These are phyloP conservation scores for Harpagoxenus sublaevis DNA, from an alignment of 2,888 invertebrate species.

Conservation along the genomic window DNA sequence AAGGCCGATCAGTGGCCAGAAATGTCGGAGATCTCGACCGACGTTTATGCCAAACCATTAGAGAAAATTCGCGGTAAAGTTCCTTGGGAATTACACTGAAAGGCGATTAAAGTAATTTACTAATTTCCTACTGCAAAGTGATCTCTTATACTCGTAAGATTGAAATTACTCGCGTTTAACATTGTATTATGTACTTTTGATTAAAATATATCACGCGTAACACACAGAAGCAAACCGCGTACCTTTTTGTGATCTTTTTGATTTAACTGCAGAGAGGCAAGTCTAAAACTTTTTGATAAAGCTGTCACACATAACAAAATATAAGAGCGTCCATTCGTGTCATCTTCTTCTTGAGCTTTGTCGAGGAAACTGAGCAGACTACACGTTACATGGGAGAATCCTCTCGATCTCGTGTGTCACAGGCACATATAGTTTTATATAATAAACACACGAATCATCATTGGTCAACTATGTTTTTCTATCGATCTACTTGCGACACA, in stretches of 20 bases:
- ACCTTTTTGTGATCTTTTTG: not conserved
- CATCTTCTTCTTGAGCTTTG: not conserved
- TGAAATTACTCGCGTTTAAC: not conserved
- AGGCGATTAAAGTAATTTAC: not conserved
- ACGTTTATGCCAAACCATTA: constrained; percentile 90
- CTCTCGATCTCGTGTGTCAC: not conserved
- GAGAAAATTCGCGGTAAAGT: constrained; percentile 84
- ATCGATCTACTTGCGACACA: not conserved
- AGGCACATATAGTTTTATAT: not conserved
- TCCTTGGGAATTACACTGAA: constrained; percentile 66
- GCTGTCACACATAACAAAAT: not conserved
- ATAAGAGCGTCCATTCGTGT: not conserved
- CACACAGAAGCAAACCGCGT: not conserved
- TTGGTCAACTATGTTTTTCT: not conserved
- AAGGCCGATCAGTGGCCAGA: constrained; percentile 90
- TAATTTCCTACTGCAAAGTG: not conserved
- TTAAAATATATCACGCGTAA: not conserved
- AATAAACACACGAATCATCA: not conserved
- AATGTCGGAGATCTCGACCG: constrained; percentile 90
- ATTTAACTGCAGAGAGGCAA: not conserved
- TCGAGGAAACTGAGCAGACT: no score
- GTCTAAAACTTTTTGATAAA: not conserved
- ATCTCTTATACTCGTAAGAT: not conserved
- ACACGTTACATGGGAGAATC: not conserved
- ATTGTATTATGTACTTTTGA: not conserved